A percentile compares a stretch with the other conserved stretches of the same genome.
These are phyloP conservation scores for Phorcus lineatus DNA, from an alignment of 2,888 invertebrate species.

Conservation along the genomic window DNA sequence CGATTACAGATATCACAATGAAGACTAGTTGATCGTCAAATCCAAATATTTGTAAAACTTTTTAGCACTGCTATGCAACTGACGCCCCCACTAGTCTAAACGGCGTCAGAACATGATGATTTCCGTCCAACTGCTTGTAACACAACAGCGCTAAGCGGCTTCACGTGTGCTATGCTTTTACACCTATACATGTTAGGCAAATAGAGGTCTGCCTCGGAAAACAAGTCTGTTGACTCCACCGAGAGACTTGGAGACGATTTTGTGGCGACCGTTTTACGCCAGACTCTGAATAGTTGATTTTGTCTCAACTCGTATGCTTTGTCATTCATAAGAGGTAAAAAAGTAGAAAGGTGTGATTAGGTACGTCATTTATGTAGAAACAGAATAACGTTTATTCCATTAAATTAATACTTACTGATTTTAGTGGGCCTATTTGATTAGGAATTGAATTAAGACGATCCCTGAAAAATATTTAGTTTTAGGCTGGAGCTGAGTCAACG, in stretches of 20 bases:
- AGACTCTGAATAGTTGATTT: not conserved
- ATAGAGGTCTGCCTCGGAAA: not conserved
- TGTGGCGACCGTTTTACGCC: no score
- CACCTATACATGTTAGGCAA: not conserved
- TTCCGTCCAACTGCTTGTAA: conserved; percentile 1
- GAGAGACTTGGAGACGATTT: not conserved
- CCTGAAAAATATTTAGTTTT: no score
- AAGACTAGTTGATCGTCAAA: not conserved
- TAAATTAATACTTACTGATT: no score
- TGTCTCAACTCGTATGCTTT: no score
- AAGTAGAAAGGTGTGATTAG: no score
- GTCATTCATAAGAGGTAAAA: no score
- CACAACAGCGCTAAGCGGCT: conserved; percentile 16
- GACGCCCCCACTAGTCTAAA: not conserved
- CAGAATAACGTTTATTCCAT: no score
- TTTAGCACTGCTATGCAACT: not conserved
- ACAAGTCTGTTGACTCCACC: not conserved
- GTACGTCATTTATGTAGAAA: no score
- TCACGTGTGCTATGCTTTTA: not conserved
- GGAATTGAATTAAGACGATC: no score
- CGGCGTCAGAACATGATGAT: not conserved
- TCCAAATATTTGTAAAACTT: conserved; percentile 19
- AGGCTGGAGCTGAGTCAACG: no score
- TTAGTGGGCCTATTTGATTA: no score
- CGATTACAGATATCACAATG: no score